A percentile compares a stretch with the other conserved stretches of the same genome.
phyloP scores from a whole-genome alignment of 2,113 vertebrate species.

The Dolichallabes microphthalmus region DNA sequence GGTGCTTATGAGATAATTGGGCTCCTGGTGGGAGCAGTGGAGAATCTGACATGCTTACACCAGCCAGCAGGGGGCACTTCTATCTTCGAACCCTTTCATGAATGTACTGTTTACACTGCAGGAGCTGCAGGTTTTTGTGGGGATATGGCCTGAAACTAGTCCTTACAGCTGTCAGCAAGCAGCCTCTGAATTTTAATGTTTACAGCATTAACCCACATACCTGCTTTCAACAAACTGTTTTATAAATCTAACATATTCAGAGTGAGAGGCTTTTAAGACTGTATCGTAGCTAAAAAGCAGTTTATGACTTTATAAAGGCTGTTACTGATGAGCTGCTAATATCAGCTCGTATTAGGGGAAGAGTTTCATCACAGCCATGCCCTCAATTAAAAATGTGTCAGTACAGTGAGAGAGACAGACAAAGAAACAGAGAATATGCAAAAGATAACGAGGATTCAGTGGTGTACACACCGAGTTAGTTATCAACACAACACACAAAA shows the following conservation, averaged over 20 bases:
- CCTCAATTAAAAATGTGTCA: constrained; percentile 46
- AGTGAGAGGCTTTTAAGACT: constrained; percentile 24
- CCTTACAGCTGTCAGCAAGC: not conserved
- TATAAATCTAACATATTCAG: constrained; percentile 2
- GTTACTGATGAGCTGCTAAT: constrained; percentile 47
- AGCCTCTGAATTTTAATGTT: not conserved
- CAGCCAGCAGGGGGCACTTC: constrained; percentile 30
- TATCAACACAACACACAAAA: constrained; percentile 9
- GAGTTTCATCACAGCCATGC: constrained; percentile 39
- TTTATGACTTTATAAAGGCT: constrained; percentile 43
- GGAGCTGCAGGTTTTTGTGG: not conserved
- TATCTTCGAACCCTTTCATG: not conserved
- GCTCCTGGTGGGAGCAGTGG: not conserved
- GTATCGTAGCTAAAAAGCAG: constrained; percentile 33
- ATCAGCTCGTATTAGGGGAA: constrained; percentile 40
- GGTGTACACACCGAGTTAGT: constrained; percentile 1
- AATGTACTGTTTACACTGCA: not conserved
- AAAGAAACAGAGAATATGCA: not conserved
- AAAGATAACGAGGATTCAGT: not conserved
- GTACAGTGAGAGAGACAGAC: constrained; percentile 35
- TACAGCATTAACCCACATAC: not conserved
- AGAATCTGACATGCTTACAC: not conserved
- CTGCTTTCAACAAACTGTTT: not conserved
- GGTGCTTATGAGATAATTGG: constrained; percentile 5
- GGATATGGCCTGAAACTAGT: not conserved